Conservation (phyloP, 2,113 vertebrate genomes). For the Solenodon paradoxus region DNA sequence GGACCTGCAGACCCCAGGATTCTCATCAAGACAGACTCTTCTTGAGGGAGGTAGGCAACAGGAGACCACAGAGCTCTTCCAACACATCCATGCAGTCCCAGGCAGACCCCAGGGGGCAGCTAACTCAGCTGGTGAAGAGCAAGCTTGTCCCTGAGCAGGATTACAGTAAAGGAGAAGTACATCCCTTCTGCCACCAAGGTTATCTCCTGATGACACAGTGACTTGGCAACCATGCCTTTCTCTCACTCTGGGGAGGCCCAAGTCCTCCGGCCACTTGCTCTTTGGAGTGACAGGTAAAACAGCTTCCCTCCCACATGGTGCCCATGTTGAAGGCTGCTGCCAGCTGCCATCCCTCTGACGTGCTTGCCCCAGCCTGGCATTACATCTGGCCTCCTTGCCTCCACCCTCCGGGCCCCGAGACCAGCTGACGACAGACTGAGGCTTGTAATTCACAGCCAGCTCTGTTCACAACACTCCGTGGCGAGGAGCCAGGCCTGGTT, state of each 20-base stretch:
- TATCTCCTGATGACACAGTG: not conserved
- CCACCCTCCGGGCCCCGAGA: not conserved
- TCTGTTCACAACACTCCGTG: not conserved
- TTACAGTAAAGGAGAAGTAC: not conserved
- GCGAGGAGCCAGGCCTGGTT: not conserved
- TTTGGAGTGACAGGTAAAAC: not conserved
- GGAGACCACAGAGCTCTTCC: not conserved
- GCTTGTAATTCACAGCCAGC: not conserved
- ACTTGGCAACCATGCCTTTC: not conserved
- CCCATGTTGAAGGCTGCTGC: not conserved
- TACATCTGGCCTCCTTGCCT: not conserved
- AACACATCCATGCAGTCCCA: not conserved
- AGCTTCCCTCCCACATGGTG: not conserved
- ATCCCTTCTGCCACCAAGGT: not conserved
- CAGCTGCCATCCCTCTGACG: rapidly evolving
- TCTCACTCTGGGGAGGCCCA: rapidly evolving
- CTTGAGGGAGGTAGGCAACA: not conserved
- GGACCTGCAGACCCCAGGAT: not conserved
- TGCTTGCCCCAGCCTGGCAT: not conserved
- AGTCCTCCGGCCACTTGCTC: not conserved
- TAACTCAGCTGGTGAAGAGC: not conserved
- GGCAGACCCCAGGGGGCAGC: not conserved
- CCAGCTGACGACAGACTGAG: not conserved
- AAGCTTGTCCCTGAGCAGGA: not conserved
- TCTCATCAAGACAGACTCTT: too few species aligned